Conservation (phyloP, 2,797 vertebrate genomes). For the Cirrhinus molitorella region DNA sequence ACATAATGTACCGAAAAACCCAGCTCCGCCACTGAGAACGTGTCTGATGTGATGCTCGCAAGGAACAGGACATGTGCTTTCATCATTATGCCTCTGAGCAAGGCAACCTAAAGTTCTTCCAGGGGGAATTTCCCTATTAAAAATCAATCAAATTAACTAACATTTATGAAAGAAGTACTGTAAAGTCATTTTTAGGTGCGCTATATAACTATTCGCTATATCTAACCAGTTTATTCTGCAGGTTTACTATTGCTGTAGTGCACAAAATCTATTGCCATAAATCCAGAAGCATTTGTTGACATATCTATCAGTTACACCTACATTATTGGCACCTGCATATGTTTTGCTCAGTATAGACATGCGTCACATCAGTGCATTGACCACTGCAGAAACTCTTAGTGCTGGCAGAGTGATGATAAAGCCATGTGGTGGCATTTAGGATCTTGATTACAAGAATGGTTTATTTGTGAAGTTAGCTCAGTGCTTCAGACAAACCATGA, state of each 20-base stretch:
- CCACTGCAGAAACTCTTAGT: conserved; percentile 1
- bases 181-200: neutral
- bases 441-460: conserved; percentile 10
- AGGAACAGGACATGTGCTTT: neutral
- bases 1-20: conserved; percentile 16
- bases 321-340: neutral
- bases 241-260: neutral
- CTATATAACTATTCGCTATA: neutral
- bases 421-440: neutral
- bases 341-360: neutral
- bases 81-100: neutral
- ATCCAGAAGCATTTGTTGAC: neutral
- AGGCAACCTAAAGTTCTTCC: neutral
- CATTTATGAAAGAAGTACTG: neutral
- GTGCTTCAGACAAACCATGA: conserved; percentile 23
- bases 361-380: neutral
- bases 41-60: conserved; percentile 2
- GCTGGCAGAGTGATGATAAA: conserved; percentile 32
- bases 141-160: neutral
- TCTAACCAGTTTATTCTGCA: neutral
- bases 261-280: neutral
- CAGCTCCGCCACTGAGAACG: neutral
- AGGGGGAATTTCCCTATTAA: neutral
- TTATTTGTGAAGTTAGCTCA: conserved; percentile 15
- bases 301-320: neutral